A percentile compares a stretch with the other conserved stretches of the same genome.
phyloP scores from a whole-genome alignment of 2,113 vertebrate species.

The Diglossa brunneiventris region DNA sequence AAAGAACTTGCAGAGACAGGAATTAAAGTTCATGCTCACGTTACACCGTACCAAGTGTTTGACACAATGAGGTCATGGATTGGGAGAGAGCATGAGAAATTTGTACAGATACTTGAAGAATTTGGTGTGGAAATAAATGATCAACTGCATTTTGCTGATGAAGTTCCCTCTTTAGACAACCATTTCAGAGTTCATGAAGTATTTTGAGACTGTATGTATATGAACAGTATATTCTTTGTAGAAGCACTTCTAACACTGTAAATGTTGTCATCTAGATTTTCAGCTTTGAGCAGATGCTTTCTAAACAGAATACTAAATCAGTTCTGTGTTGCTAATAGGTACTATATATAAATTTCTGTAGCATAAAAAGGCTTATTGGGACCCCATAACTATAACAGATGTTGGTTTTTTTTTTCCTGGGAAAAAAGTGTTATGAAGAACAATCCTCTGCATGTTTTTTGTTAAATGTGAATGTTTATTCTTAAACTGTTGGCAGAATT shows the following conservation, averaged over 20 bases:
- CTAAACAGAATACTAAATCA: not conserved
- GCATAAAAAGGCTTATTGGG: not conserved
- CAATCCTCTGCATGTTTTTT: not conserved
- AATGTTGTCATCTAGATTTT: conserved; percentile 11
- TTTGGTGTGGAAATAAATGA: conserved; percentile 80
- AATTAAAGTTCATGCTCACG: conserved; percentile 86
- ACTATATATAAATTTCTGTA: conserved; percentile 4
- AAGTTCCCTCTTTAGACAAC: conserved; percentile 88
- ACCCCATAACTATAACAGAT: not conserved
- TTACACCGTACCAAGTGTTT: conserved; percentile 93
- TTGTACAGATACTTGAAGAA: conserved; percentile 85
- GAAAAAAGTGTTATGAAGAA: not conserved
- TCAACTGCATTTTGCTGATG: conserved; percentile 88
- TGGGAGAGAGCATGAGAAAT: conserved; percentile 87
- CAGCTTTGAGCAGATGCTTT: conserved; percentile 10
- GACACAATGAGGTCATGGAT: conserved; percentile 96
- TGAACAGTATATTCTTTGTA: not conserved
- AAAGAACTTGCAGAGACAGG: conserved; percentile 83
- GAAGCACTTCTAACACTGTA: conserved; percentile 31
- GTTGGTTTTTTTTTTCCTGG: not conserved
- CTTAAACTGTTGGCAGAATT: not conserved
- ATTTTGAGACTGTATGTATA: conserved; percentile 67
- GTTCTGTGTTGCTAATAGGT: not conserved
- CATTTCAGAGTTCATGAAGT: conserved; percentile 93
- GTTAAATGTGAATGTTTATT: not conserved